Conservation (phyloP, 2,113 vertebrate genomes). For the Larimichthys polyactis region DNA sequence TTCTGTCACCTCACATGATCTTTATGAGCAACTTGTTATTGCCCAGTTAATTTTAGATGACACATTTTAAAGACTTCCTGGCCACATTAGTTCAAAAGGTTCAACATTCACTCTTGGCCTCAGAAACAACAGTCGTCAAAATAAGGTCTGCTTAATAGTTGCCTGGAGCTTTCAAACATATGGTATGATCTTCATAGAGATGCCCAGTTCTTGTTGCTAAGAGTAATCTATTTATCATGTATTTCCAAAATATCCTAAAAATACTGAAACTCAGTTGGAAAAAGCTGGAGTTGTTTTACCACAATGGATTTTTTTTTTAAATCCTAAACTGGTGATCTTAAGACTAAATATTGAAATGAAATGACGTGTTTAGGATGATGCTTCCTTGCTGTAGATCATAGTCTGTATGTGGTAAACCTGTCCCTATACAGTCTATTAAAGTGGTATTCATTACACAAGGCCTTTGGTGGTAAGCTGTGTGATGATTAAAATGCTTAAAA, state of each 20-base stretch:
- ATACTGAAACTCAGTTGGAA: neutral
- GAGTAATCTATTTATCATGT: neutral
- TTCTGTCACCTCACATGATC: neutral
- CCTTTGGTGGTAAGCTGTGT: neutral
- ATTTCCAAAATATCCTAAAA: neutral
- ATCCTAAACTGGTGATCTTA: neutral
- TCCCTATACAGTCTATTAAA: neutral
- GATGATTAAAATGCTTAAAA: conserved; percentile 8
- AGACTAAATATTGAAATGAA: neutral
- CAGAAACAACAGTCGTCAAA: neutral
- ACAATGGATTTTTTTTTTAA: neutral
- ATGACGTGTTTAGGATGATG: neutral
- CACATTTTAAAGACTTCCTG: neutral
- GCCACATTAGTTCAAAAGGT: neutral
- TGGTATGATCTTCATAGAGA: neutral
- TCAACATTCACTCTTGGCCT: neutral
- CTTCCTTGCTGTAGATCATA: neutral
- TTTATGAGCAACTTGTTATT: neutral
- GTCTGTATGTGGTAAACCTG: neutral
- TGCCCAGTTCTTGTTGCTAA: neutral
- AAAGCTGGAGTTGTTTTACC: neutral
- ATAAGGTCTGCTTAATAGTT: neutral
- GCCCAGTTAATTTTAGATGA: neutral
- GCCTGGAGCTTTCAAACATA: neutral
- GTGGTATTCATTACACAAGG: neutral